Evolutionary conservation across 2,888 invertebrate genomes (phyloP).

Genomic region (Hypsopygia costalis): DNA sequence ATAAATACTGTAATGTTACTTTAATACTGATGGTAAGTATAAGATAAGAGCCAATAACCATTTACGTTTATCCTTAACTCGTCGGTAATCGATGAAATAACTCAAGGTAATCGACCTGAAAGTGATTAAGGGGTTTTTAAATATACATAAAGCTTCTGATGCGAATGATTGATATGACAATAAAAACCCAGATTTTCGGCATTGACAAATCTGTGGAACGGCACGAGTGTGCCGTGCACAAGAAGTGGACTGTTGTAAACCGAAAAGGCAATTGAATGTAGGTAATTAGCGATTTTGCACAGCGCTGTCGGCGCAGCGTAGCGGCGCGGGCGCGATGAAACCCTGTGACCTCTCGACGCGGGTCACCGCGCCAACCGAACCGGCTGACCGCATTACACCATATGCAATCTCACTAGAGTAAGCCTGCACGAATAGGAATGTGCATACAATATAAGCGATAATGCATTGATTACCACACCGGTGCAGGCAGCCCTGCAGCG

Average conservation of each 20-base stretch:
- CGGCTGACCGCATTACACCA: constrained; percentile 41
- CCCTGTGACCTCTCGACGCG: constrained; percentile 43
- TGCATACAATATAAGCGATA: background rate
- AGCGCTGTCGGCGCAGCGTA: constrained; percentile 46
- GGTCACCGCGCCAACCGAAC: constrained; percentile 41
- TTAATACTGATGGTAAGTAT: no score
- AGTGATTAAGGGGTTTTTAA: no score
- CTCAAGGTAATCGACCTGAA: no score
- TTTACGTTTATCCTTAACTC: no score
- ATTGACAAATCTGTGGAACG: constrained; percentile 11
- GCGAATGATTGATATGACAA: no score
- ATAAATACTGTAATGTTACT: no score
- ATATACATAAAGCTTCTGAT: no score
- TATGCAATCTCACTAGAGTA: constrained; percentile 31
- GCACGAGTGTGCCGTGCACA: constrained; percentile 22
- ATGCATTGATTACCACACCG: background rate
- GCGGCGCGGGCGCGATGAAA: constrained; percentile 19
- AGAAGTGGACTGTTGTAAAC: constrained; percentile 21
- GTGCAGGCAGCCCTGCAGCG: no score
- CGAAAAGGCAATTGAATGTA: constrained; percentile 46
- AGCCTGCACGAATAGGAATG: constrained; percentile 12
- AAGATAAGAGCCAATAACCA: no score
- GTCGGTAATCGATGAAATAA: no score
- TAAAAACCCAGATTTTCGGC: no score
- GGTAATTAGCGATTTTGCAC: constrained; percentile 72